Base-by-base conservation (phyloP, 2,888 invertebrate genomes). In the Noctua pronuba region DNA sequence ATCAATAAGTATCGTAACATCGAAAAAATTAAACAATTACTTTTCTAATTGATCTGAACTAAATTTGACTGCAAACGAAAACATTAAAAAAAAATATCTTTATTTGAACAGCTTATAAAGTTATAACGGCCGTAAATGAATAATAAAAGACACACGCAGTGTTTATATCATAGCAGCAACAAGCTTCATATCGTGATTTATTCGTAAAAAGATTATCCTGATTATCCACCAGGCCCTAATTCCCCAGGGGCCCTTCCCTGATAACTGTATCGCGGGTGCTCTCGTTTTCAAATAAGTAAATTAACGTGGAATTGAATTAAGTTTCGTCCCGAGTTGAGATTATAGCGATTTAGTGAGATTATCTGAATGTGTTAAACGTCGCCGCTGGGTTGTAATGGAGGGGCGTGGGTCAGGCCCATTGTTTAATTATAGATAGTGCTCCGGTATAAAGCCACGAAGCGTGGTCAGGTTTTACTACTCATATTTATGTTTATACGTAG, bases 271-370 rank as follows among this genome's bases (percentile, higher is more conserved):
- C 92, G 91, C 90, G 90, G 89, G 90, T 92, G 91, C 92, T 93
- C 94, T 94, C 94, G 91, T 94, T 95, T 94, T 94, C 94, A 94
- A 95, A 95, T 95, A 94, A 95, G 94, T 95, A 94, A 95, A 95
- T 96, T 95, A 95, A 95, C 93, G 94, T 94, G 91, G 93, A 95
- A 95, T 95, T 94, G 94, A 96, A 95, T 96, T 95, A 94, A 94
- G 93, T 95, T 94, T 92, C 92, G 93, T 93, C 94, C 93, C 94
- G 89, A 93, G 92, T 92, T 91, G 92, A 94, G 96, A 95, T 96
- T 95, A 95, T 93, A 91, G 93, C 94, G 95, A 94, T 95, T 95
- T 93, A 93, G 94, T 92, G 93, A 95, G 95, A 96, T 96, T 96
- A 96, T 94, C 94, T 92, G 93, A 94, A 95, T 95, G 95, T 95